Conservation (phyloP, 2,113 vertebrate genomes). For the Calyptommatus sinebrachiatus region DNA sequence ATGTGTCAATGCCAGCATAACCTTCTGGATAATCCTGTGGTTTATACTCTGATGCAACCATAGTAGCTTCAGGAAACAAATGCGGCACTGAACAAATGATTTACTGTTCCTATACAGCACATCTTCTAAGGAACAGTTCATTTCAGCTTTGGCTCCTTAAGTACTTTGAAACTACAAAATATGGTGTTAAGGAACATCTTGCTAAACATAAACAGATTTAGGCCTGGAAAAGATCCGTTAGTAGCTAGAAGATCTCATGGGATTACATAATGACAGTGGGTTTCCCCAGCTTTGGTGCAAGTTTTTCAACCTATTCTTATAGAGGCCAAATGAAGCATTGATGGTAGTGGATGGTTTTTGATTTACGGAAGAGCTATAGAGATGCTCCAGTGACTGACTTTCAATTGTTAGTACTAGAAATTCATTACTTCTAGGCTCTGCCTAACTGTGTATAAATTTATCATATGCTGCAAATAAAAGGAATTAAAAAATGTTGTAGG, state of each 20-base stretch:
- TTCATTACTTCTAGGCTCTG: background rate
- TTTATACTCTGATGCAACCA: too few species aligned
- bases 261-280: too few species aligned
- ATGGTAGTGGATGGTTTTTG: background rate
- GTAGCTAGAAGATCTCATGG: too few species aligned
- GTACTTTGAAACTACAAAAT: too few species aligned
- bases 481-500: slow-evolving; percentile 40
- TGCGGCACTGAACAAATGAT: accelerated
- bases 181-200: too few species aligned
- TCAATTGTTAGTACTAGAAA: slow-evolving; percentile 31
- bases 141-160: too few species aligned
- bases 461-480: slow-evolving; percentile 19
- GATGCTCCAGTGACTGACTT: background rate
- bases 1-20: too few species aligned
- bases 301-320: background rate
- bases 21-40: too few species aligned
- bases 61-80: background rate
- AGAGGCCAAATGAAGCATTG: background rate
- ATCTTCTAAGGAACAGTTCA: background rate
- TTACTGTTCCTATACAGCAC: too few species aligned
- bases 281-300: background rate
- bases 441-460: background rate
- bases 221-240: too few species aligned
- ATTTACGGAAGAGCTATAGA: accelerated
- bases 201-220: too few species aligned